Conservation (phyloP, 2,888 invertebrate genomes). For the Muscina levida region DNA sequence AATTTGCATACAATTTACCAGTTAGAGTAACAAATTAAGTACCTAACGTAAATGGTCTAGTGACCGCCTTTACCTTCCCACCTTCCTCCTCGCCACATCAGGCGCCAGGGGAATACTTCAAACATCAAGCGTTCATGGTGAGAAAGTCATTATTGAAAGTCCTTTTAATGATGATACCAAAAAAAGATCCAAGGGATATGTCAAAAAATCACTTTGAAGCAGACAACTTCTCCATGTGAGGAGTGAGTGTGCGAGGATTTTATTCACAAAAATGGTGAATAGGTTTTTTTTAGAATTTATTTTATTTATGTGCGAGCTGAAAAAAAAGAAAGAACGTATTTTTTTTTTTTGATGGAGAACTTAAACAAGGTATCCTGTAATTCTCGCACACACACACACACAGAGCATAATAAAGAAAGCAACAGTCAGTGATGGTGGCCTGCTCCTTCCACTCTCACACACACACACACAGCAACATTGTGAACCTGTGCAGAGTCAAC, state of each 20-base stretch:
- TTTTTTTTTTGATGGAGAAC: constrained; percentile 32
- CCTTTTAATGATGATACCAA: constrained; percentile 53
- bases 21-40: no score
- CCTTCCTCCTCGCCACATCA: not conserved
- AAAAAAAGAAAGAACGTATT: constrained; percentile 22
- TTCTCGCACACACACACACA: not conserved
- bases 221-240: constrained; percentile 24
- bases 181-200: constrained; percentile 52
- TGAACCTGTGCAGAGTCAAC: constrained; percentile 31
- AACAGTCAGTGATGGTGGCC: constrained; percentile 57
- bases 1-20: no score
- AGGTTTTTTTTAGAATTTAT: constrained; percentile 20
- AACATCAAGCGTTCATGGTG: constrained; percentile 33
- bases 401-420: constrained; percentile 51
- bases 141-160: constrained; percentile 44
- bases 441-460: constrained; percentile 11
- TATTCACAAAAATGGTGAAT: constrained; percentile 52
- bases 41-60: no score
- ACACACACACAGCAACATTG: not conserved
- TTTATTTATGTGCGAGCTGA: not conserved
- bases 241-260: constrained; percentile 4
- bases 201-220: constrained; percentile 37
- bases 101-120: not conserved
- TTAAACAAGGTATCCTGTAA: constrained; percentile 35
- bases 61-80: not conserved